Base-by-base conservation (phyloP, 2,888 invertebrate species). In the Hololepta plana region DNA sequence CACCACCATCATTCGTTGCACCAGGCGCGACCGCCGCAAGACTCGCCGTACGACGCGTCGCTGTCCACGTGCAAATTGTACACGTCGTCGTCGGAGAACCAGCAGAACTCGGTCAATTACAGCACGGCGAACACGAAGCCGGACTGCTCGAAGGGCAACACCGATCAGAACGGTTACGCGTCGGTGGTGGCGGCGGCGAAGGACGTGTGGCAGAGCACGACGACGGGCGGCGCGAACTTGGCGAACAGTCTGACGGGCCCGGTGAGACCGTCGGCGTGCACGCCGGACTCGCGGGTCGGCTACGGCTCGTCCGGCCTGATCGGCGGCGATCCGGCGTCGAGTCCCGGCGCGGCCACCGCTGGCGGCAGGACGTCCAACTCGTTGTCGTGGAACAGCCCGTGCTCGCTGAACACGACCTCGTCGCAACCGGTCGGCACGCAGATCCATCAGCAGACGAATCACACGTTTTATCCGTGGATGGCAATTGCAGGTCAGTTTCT, bases 401-500 rank as follows among this genome's bases (percentile, higher is more conserved):
- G 85, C 63, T 71, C 77, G 43, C 64, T 85, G 49, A 82, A 82
- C 49, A 73, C 80, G 41, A 67, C 81, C 37, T 74, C 79, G 37
- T 70, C 77, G 49, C 73, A 75, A 56, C 70, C 74, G 38, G 66
- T 67, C 37, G 72, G 75, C 26, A 80, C 81, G 44, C 84, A 79
- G 52, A 75, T 84, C 41, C 84, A 85, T 59, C 87, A 87, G 60
- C 81, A 82, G 62, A 69, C 77, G 57, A 82, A 75, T 60, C 87
- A 88, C 70, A 87, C 87, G 52, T 90, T 90, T 66, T 90, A 90
- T 63, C 90, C 90, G 45, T 90, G 90, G 90, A 90, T 90, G 90
- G 88, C 88, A 62, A 88, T 90, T 68, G 88, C 88, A 88, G 90
- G 90, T 88, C 60, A 75, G 82, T 67, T 41, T 35, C 27, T 29